Conservation (phyloP, 2,113 vertebrate species). For the Manacus vitellinus region DNA sequence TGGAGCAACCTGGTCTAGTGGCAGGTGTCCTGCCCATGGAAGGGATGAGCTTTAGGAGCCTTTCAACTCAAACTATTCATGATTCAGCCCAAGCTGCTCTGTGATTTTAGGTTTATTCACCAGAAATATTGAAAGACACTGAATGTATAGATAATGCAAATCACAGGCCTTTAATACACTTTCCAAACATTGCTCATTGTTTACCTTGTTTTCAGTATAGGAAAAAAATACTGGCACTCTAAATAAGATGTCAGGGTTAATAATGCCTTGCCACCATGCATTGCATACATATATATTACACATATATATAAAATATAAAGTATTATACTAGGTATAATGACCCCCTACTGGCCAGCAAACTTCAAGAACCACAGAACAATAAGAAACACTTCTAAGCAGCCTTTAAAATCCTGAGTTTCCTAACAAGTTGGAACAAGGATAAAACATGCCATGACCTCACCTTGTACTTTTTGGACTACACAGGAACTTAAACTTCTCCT, state of each 20-base stretch:
- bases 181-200: not conserved
- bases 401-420: not conserved
- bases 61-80: not conserved
- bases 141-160: not conserved
- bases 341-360: not conserved
- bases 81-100: not conserved
- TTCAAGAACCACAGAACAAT: not conserved
- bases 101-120: not conserved
- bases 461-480: not conserved
- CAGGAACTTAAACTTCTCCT: not conserved
- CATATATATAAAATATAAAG: not conserved
- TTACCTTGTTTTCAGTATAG: not conserved
- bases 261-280: not conserved
- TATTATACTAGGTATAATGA: not conserved
- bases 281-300: not conserved
- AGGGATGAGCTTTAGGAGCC: not conserved
- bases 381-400: not conserved
- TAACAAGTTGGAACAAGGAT: not conserved
- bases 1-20: not conserved
- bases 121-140: not conserved
- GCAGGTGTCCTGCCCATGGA: not conserved
- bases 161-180: not conserved
- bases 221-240: not conserved
- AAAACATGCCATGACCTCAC: not conserved
- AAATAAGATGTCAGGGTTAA: not conserved